Evolutionary conservation across 2,888 invertebrate genomes (phyloP), one percentile per base, ranked within the genome.

Genomic region (Ochropacha duplaris): DNA sequence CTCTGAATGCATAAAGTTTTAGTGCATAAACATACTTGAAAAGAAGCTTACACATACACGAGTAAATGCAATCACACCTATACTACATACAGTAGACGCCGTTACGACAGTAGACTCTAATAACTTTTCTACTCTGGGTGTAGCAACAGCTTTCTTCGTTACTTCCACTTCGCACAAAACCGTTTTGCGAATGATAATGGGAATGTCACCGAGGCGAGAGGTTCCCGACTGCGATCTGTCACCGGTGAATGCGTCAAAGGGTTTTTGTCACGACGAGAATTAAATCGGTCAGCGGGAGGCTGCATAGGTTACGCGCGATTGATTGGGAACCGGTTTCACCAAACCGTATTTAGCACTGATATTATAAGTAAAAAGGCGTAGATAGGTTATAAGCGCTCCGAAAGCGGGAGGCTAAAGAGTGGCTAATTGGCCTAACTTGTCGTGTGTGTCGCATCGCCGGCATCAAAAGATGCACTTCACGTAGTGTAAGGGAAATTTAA

Each of bases 241-340:
- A 90, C 74, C 70, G 69, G 73, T 85, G 84, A 86, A 83, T 78
- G 75, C 80, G 84, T 88, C 90, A 92, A 92, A 92, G 92, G 92
- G 92, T 88, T 90, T 83, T 80, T 83, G 84, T 85, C 80, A 81
- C 82, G 81, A 88, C 84, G 83, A 78, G 88, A 90, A 91, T 91
- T 92, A 89, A 91, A 88, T 75, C 87, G 68, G 72, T 78, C 92
- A 90, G 92, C 92, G 88, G 92, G 92, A 80, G 90, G 84, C 75
- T 74, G 75, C 71, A 72, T 75, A 44, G 19, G 44, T 44, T 19
- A 44, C 44, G 16, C 69, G 71, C 67, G 73, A 83, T 85, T 87
- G 85, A 89, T 86, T 81, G 74, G 58, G 66, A 81, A 82, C 86
- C 77, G 78, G 85, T 83, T 84, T 52, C 34, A 52, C 1, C 0